These are phyloP conservation scores for Carassius auratus DNA, from an alignment of 2,113 vertebrate genomes.

Conservation along the genomic window DNA sequence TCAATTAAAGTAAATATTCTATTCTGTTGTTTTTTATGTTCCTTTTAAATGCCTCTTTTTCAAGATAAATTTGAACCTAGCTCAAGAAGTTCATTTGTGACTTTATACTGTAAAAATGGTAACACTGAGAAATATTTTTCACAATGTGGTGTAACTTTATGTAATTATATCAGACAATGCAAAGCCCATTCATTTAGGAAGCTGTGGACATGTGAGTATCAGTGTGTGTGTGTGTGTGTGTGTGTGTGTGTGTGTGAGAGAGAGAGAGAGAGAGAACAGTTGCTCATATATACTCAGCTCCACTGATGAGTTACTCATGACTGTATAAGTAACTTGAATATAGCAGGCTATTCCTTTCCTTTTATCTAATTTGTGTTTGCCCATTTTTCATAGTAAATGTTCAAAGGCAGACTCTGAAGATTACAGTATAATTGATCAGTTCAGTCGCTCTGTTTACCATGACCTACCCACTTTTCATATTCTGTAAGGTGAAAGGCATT, in stretches of 20 bases:
- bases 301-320: neutral
- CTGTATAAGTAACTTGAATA: neutral
- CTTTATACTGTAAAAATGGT: neutral
- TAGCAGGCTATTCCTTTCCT: neutral
- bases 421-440: neutral
- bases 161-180: neutral
- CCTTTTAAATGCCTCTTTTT: neutral
- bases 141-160: neutral
- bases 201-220: neutral
- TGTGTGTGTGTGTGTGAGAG: neutral
- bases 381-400: neutral
- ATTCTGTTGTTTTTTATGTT: neutral
- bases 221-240: too few species aligned
- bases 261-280: too few species aligned
- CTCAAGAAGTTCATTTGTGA: neutral
- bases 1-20: neutral
- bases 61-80: neutral
- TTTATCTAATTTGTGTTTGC: neutral
- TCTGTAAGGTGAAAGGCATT: constrained; percentile 25
- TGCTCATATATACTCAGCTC: neutral
- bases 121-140: neutral
- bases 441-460: neutral
- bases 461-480: neutral
- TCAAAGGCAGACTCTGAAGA: neutral
- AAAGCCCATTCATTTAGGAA: neutral